Percentiles rank a stretch among this genome's conserved stretches.
Conservation (phyloP, 1,140 invertebrate genomes). For the Bradysia coprophila region DNA sequence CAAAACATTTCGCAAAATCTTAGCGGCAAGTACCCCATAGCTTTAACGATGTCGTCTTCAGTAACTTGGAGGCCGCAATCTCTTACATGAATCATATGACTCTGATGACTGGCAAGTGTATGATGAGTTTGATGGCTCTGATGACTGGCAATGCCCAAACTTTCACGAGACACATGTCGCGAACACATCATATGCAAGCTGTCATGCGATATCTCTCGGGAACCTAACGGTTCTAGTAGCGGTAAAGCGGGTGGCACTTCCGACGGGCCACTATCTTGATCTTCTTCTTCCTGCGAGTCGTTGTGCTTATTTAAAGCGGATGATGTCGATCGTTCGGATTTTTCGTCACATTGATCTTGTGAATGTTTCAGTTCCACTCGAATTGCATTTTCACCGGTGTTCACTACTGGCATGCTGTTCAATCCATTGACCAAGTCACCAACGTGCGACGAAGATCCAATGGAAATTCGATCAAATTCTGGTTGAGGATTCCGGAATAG, state of each 20-base stretch:
- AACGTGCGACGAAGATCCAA: slow-evolving; percentile 1
- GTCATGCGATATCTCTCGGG: slow-evolving; percentile 58
- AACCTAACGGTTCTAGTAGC: slow-evolving; percentile 51
- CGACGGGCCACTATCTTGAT: slow-evolving; percentile 49
- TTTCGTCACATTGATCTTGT: neutral
- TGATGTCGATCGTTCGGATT: slow-evolving; percentile 14
- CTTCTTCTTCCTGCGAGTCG: slow-evolving; percentile 34
- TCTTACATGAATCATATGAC: slow-evolving; percentile 27
- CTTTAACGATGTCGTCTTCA: slow-evolving; percentile 76
- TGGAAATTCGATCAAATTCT: neutral
- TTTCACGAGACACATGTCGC: slow-evolving; percentile 29
- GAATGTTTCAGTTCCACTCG: neutral
- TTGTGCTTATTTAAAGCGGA: neutral
- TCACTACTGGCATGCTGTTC: neutral
- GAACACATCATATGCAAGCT: slow-evolving; percentile 45
- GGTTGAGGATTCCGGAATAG: neutral
- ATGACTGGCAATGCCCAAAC: slow-evolving; percentile 27
- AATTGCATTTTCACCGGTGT: neutral
- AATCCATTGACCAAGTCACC: slow-evolving; percentile 2
- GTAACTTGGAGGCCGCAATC: slow-evolving; percentile 74
- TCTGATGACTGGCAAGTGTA: slow-evolving; percentile 27
- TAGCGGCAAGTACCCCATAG: slow-evolving; percentile 68
- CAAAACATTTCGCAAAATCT: neutral
- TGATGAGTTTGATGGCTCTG: slow-evolving; percentile 28
- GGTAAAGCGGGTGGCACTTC: slow-evolving; percentile 57